These are phyloP conservation scores for Heteronetta atricapilla DNA, from an alignment of 2,113 vertebrate genomes.

Conservation along the genomic window DNA sequence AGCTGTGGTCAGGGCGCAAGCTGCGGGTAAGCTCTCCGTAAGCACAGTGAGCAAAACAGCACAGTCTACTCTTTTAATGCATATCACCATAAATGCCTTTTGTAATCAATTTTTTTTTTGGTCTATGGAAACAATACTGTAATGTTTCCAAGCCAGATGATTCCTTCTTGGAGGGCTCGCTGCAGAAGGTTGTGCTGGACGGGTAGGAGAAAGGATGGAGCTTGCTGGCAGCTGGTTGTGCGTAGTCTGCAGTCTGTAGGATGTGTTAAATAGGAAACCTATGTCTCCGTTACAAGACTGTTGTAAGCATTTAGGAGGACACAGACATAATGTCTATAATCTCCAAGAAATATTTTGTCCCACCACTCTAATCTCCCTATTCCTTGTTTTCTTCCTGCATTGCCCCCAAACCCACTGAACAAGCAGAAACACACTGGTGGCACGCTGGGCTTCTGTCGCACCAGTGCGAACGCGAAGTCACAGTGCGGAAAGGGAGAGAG, in stretches of 20 bases:
- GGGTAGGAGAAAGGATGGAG: neutral
- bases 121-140: neutral
- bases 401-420: accelerated
- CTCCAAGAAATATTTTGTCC: neutral
- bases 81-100: neutral
- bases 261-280: slow-evolving; percentile 39
- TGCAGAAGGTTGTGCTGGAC: neutral
- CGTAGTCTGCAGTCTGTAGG: neutral
- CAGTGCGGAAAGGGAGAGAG: neutral
- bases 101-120: neutral
- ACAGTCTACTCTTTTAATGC: neutral
- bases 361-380: accelerated
- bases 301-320: neutral
- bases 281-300: neutral
- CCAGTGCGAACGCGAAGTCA: neutral
- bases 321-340: neutral
- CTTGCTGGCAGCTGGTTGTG: slow-evolving; percentile 1
- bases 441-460: neutral
- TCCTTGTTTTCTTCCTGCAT: neutral
- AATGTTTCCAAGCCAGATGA: neutral
- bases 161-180: neutral
- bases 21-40: neutral
- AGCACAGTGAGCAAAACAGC: neutral
- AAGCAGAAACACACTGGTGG: neutral
- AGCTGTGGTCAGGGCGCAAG: neutral